Evolutionary conservation across 2,888 invertebrate species (phyloP).

Genomic region (Heliconius cydno): DNA sequence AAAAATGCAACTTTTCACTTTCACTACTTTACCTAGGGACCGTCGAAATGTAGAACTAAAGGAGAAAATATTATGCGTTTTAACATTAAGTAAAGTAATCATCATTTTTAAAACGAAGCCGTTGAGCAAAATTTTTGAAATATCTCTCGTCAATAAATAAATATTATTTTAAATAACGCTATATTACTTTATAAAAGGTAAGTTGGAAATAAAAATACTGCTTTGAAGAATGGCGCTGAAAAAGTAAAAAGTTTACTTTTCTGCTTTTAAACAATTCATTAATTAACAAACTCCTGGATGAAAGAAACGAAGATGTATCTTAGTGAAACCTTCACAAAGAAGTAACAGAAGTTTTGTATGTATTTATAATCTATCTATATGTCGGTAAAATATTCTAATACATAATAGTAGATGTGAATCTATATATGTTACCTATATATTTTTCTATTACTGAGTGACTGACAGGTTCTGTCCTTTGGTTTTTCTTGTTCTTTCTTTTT

Average conservation of each 20-base stretch:
- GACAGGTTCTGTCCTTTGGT: too few relatives aligned
- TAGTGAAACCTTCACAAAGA: conserved; percentile 12
- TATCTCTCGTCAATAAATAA: not conserved
- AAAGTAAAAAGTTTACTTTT: conserved; percentile 6
- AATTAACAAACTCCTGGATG: conserved; percentile 19
- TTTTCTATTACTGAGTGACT: too few relatives aligned
- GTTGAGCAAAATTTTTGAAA: not conserved
- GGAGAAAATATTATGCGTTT: too few relatives aligned
- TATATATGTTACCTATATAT: too few relatives aligned
- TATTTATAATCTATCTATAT: not conserved
- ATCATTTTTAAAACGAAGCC: too few relatives aligned
- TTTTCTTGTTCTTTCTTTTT: too few relatives aligned
- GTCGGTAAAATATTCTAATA: too few relatives aligned
- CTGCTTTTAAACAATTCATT: conserved; percentile 21
- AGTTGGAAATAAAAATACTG: not conserved
- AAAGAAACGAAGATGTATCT: conserved; percentile 25
- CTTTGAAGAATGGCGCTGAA: not conserved
- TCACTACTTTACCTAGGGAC: too few relatives aligned
- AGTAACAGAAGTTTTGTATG: not conserved
- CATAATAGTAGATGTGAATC: too few relatives aligned
- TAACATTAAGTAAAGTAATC: too few relatives aligned
- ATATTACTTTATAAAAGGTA: conserved; percentile 9
- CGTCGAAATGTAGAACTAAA: too few relatives aligned
- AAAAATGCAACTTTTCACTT: too few relatives aligned
- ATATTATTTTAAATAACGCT: not conserved